phyloP scores from a whole-genome alignment of 1,140 invertebrate genomes.

The Metaphire vulgaris region DNA sequence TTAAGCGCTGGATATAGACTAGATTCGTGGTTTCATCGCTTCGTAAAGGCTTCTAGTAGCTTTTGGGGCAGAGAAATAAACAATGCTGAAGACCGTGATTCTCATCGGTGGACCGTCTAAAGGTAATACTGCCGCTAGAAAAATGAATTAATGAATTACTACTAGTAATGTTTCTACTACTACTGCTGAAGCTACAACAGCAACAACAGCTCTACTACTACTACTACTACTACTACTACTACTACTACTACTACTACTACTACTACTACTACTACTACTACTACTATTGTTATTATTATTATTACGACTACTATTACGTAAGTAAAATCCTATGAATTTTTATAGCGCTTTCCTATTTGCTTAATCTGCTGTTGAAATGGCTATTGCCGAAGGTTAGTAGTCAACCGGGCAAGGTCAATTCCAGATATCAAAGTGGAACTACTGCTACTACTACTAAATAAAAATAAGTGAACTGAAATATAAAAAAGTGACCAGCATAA shows the following conservation, averaged over 20 bases:
- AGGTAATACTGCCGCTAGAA: slow-evolving; percentile 50
- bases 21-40: too few relatives aligned
- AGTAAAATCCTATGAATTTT: too few relatives aligned
- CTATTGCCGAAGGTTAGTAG: too few relatives aligned
- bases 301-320: too few relatives aligned
- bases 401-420: neutral
- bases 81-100: slow-evolving; percentile 59
- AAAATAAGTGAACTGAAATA: neutral
- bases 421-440: too few relatives aligned
- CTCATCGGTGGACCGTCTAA: slow-evolving; percentile 63
- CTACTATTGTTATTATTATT: neutral
- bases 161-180: neutral
- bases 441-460: slow-evolving; percentile 12
- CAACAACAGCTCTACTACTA: neutral
- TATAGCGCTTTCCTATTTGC: too few relatives aligned
- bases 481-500: too few relatives aligned
- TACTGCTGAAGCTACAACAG: neutral
- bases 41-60: too few relatives aligned
- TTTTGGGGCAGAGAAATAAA: too few relatives aligned
- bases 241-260: neutral
- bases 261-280: neutral
- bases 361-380: too few relatives aligned
- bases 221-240: neutral
- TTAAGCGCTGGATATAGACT: too few relatives aligned
- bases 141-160: neutral